A percentile compares a stretch with the other conserved stretches of the same genome.
phyloP scores from a whole-genome alignment of 2,888 invertebrate species.

The Subacronicta megacephala region DNA sequence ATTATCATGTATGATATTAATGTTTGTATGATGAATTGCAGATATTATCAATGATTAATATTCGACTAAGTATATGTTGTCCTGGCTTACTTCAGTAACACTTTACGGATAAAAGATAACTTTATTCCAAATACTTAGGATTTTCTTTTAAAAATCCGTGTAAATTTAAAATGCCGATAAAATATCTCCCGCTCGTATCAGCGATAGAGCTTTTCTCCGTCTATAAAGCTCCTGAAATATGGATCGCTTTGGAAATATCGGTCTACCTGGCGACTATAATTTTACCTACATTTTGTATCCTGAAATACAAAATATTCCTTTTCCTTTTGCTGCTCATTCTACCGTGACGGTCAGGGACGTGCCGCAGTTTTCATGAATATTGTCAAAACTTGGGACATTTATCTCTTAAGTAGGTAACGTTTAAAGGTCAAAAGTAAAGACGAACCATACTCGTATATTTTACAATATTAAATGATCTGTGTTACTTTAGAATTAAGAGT shows the following conservation, averaged over 20 bases:
- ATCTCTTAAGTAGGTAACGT: constrained; percentile 6
- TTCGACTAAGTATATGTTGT: too few relatives aligned
- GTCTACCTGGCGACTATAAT: constrained; percentile 66
- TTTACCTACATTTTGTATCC: constrained; percentile 72
- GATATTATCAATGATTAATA: constrained; percentile 2
- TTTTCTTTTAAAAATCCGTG: constrained; percentile 4
- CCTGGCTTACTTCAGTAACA: too few relatives aligned
- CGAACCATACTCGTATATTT: background rate
- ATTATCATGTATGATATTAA: background rate
- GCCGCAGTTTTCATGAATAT: constrained; percentile 36
- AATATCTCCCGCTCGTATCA: constrained; percentile 12
- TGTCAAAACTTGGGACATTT: constrained; percentile 20
- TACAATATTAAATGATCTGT: background rate
- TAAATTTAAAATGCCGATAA: constrained; percentile 28
- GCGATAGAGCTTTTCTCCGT: constrained; percentile 18
- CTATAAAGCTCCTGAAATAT: constrained; percentile 35
- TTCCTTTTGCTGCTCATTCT: constrained; percentile 60
- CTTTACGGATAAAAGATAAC: background rate
- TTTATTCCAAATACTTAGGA: background rate
- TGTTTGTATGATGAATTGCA: too few relatives aligned
- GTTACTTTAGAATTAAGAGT: background rate
- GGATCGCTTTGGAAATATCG: constrained; percentile 28
- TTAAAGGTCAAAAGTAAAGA: constrained; percentile 4
- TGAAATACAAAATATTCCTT: constrained; percentile 62
- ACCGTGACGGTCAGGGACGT: constrained; percentile 52